Percentiles rank a stretch among this genome's conserved stretches.
These are phyloP conservation scores for Archocentrus centrarchus DNA, from an alignment of 2,113 vertebrate species.

Conservation along the genomic window DNA sequence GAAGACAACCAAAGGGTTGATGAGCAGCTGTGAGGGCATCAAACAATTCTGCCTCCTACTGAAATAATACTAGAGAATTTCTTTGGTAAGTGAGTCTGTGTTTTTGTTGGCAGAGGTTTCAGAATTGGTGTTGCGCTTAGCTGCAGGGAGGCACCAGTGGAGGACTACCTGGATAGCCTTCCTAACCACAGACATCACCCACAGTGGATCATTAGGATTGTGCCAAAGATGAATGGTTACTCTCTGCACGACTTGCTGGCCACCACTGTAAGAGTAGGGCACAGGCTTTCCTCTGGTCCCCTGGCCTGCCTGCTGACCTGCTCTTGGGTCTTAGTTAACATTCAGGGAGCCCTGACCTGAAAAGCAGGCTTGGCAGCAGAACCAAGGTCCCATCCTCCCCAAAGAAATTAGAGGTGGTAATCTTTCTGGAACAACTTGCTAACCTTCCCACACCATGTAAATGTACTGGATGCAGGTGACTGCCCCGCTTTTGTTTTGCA, in stretches of 20 bases:
- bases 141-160: conserved; percentile 64
- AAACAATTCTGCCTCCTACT: conserved; percentile 65
- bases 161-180: conserved; percentile 70
- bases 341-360: conserved; percentile 81
- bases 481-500: conserved; percentile 67
- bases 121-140: conserved; percentile 45
- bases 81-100: conserved; percentile 36
- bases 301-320: conserved; percentile 79
- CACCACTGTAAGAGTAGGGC: conserved; percentile 64
- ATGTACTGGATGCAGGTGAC: conserved; percentile 78
- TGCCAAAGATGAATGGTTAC: conserved; percentile 84
- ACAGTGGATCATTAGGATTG: conserved; percentile 80
- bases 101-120: conserved; percentile 62
- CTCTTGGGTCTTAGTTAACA: conserved; percentile 87
- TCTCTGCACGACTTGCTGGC: conserved; percentile 80
- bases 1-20: conserved; percentile 68
- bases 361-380: conserved; percentile 80
- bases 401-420: conserved; percentile 86
- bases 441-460: conserved; percentile 83
- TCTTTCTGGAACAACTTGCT: conserved; percentile 80
- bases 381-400: conserved; percentile 82
- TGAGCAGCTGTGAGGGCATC: conserved; percentile 67
- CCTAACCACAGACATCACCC: conserved; percentile 68
- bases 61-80: conserved; percentile 58
- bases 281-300: conserved; percentile 72